Evolutionary conservation across 2,888 invertebrate genomes (phyloP).

Genomic region (Tuta absoluta): DNA sequence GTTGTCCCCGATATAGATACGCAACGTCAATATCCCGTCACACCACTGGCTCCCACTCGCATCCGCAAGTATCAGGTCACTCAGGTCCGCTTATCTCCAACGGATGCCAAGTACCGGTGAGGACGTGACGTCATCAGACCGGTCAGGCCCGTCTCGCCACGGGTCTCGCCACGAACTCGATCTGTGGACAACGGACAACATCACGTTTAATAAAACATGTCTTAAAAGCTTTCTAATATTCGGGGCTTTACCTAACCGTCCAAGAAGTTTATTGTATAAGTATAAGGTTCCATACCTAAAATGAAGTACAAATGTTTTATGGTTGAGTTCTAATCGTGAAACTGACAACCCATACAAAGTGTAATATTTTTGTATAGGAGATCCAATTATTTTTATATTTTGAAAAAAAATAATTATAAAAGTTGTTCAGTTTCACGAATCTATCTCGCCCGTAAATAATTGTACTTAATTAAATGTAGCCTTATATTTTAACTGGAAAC

Average conservation of each 20-base stretch:
- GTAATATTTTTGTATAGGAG: too few relatives aligned
- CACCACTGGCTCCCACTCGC: background rate
- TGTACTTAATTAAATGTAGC: too few relatives aligned
- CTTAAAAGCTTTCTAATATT: conserved; percentile 26
- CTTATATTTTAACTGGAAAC: too few relatives aligned
- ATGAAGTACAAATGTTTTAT: too few relatives aligned
- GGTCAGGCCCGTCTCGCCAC: conserved; percentile 38
- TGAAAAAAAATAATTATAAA: too few relatives aligned
- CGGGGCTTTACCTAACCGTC: conserved; percentile 13
- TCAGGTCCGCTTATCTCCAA: background rate
- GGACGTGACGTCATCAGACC: conserved; percentile 48
- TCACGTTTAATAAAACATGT: background rate
- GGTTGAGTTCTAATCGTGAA: too few relatives aligned
- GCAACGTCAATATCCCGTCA: background rate
- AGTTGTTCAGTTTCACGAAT: too few relatives aligned
- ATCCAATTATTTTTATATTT: too few relatives aligned
- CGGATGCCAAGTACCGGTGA: conserved; percentile 17
- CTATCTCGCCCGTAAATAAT: too few relatives aligned
- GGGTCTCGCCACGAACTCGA: conserved; percentile 36
- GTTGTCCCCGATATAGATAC: too few relatives aligned
- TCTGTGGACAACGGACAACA: conserved; percentile 52
- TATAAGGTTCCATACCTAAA: too few relatives aligned
- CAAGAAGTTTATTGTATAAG: background rate
- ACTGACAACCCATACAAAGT: too few relatives aligned
- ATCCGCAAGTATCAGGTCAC: background rate